These are phyloP conservation scores for Sisor rabdophorus DNA, from an alignment of 2,113 vertebrate species.

Conservation along the genomic window DNA sequence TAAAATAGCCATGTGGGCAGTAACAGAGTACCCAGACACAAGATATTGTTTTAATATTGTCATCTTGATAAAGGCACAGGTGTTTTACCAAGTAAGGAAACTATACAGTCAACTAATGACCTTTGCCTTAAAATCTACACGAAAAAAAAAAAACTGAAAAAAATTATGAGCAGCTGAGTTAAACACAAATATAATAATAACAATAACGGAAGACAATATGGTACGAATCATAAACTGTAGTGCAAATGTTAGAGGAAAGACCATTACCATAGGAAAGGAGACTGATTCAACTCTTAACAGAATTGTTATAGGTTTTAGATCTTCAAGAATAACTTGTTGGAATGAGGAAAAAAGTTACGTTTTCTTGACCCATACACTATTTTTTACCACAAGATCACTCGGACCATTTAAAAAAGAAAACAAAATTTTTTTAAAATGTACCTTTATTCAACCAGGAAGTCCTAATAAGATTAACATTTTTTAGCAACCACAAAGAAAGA, in stretches of 20 bases:
- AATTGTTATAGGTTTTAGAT: background rate
- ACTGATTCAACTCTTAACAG: background rate
- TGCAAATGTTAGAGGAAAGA: slow-evolving; percentile 14
- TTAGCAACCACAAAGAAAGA: too few relatives aligned
- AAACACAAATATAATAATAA: slow-evolving; percentile 23
- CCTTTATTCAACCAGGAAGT: too few relatives aligned
- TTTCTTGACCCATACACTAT: too few relatives aligned
- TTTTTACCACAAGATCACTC: too few relatives aligned
- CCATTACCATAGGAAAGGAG: background rate
- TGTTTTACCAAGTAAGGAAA: slow-evolving; percentile 22
- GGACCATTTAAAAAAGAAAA: too few relatives aligned
- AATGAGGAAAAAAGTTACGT: too few relatives aligned
- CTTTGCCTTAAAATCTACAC: background rate
- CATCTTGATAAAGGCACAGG: background rate
- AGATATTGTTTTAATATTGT: slow-evolving; percentile 25
- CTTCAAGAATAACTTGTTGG: background rate
- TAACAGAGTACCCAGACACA: background rate
- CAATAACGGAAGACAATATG: background rate
- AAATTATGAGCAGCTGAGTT: slow-evolving; percentile 2
- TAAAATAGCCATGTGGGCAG: background rate
- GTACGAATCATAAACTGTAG: background rate
- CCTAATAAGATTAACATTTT: too few relatives aligned
- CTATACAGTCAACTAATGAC: background rate
- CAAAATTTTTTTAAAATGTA: too few relatives aligned
- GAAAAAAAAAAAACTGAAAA: background rate